These are phyloP conservation scores for Brachionichthys hirsutus DNA, from an alignment of 2,113 vertebrate species.

Conservation along the genomic window DNA sequence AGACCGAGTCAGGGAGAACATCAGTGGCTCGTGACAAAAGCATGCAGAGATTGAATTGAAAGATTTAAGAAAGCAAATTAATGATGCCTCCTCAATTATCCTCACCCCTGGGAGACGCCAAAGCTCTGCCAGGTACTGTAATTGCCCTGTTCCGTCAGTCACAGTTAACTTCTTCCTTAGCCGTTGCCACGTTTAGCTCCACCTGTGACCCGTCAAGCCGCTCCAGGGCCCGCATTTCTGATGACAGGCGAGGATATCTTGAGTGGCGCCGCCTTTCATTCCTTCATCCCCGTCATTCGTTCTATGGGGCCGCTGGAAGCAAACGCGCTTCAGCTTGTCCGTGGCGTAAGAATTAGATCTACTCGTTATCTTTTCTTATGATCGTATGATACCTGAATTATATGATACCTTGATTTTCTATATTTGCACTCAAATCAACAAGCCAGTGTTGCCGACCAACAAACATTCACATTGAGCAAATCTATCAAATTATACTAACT, in stretches of 20 bases:
- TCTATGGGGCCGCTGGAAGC: slow-evolving; percentile 54
- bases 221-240: slow-evolving; percentile 55
- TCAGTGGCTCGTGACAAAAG: slow-evolving; percentile 12
- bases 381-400: too few relatives aligned
- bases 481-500: too few relatives aligned
- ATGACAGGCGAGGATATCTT: slow-evolving; percentile 70
- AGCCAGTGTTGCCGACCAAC: too few relatives aligned
- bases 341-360: too few relatives aligned
- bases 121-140: slow-evolving; percentile 74
- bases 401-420: too few relatives aligned
- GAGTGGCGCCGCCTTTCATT: slow-evolving; percentile 67
- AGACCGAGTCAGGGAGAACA: slow-evolving; percentile 5
- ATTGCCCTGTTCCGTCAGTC: slow-evolving; percentile 89
- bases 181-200: slow-evolving; percentile 68
- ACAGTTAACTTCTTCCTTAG: slow-evolving; percentile 68
- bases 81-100: slow-evolving; percentile 50
- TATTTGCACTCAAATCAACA: too few relatives aligned
- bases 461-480: too few relatives aligned
- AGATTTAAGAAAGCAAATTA: slow-evolving; percentile 27
- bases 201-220: slow-evolving; percentile 58
- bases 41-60: slow-evolving; percentile 22
- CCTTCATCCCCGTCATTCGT: slow-evolving; percentile 60
- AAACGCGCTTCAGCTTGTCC: slow-evolving; percentile 32
- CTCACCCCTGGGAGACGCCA: slow-evolving; percentile 71
- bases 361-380: too few relatives aligned